phyloP scores from a whole-genome alignment of 2,797 vertebrate genomes.

The Adelosebastes latens region DNA sequence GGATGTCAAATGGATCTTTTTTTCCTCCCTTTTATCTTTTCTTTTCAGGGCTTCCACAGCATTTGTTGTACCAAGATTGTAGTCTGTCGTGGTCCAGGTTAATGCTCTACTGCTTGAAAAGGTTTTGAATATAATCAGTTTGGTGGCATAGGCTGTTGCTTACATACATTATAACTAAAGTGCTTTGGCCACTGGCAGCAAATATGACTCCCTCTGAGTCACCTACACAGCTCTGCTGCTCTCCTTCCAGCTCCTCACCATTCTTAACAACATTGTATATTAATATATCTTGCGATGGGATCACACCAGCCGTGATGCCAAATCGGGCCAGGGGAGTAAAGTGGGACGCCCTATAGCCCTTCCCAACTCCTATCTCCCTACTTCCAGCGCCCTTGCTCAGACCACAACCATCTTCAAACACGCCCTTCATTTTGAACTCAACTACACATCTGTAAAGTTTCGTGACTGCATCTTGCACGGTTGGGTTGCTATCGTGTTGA shows the following conservation, averaged over 20 bases:
- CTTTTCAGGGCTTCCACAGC: neutral
- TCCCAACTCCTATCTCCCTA: too few species aligned
- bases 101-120: neutral
- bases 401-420: too few species aligned
- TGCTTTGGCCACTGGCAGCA: neutral
- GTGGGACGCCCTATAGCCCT: too few species aligned
- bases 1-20: neutral
- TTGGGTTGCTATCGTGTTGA: neutral
- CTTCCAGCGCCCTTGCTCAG: too few species aligned
- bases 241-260: slow-evolving; percentile 2
- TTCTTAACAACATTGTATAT: neutral
- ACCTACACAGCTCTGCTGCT: neutral
- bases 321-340: too few species aligned
- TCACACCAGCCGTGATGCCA: too few species aligned
- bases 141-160: neutral
- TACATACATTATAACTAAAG: neutral
- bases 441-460: neutral
- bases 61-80: neutral
- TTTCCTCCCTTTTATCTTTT: neutral
- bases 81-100: neutral
- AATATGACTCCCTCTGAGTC: neutral
- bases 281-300: neutral
- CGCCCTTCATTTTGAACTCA: too few species aligned
- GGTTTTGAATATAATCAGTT: neutral
- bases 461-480: neutral